Conservation (phyloP, 2,888 invertebrate species). For the Molorchus minor region DNA sequence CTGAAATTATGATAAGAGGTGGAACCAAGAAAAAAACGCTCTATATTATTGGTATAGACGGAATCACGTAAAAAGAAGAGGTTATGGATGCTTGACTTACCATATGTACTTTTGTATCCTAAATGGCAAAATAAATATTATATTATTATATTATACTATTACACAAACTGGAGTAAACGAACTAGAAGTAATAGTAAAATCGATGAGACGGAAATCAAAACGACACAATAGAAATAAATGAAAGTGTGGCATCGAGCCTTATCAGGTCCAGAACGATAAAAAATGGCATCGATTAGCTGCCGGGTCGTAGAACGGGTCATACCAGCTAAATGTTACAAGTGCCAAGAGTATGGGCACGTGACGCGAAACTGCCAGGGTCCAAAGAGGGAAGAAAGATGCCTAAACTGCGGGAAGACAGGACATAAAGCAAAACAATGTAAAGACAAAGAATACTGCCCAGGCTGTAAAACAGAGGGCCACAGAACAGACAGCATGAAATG, state of each 20-base stretch:
- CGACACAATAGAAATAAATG: not conserved
- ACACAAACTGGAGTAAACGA: not conserved
- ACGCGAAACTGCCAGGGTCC: not conserved
- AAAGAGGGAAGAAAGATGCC: not conserved
- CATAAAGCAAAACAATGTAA: constrained; percentile 11
- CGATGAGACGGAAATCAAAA: not conserved
- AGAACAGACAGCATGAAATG: constrained; percentile 5
- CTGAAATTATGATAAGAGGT: constrained; percentile 1
- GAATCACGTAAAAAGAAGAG: not conserved
- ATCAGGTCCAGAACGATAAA: not conserved
- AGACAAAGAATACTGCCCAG: constrained; percentile 4
- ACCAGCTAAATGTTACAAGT: not conserved
- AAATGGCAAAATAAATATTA: no score
- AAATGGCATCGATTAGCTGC: not conserved
- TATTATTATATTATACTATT: no score
- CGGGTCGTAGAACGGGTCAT: not conserved
- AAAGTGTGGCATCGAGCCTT: not conserved
- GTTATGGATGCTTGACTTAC: not conserved
- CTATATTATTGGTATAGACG: not conserved
- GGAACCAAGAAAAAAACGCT: not conserved
- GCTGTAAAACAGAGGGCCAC: not conserved
- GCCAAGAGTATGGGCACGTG: not conserved
- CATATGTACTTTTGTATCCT: no score
- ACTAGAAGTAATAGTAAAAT: not conserved
- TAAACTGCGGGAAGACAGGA: constrained; percentile 1